Evolutionary conservation across 2,113 vertebrate species (phyloP).

Genomic region (Atherinomorus stipes): DNA sequence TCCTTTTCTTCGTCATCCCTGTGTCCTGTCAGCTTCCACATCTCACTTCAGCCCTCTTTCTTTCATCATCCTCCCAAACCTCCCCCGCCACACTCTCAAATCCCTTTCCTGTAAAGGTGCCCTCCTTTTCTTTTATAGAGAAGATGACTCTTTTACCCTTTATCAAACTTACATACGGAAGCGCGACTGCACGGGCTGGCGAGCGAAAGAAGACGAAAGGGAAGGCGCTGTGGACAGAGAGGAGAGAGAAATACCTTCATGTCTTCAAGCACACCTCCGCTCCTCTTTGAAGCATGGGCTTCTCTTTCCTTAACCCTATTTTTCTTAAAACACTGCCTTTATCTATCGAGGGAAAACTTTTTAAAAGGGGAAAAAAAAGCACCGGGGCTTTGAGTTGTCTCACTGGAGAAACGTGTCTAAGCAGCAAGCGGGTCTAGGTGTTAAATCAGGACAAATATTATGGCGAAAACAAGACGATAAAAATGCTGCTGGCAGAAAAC

Average conservation of each 20-base stretch:
- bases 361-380: constrained; percentile 36
- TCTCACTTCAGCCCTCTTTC: constrained; percentile 32
- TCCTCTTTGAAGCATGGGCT: constrained; percentile 62
- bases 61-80: constrained; percentile 42
- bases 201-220: constrained; percentile 42
- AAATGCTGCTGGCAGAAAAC: neutral
- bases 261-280: constrained; percentile 50
- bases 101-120: constrained; percentile 28
- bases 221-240: constrained; percentile 37
- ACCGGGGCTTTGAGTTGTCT: constrained; percentile 22
- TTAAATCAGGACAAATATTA: constrained; percentile 40
- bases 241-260: constrained; percentile 55
- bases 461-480: constrained; percentile 4
- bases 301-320: constrained; percentile 41
- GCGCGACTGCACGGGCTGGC: constrained; percentile 27
- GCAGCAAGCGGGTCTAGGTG: neutral
- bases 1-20: constrained; percentile 20
- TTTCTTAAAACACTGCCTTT: constrained; percentile 27
- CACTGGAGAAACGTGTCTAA: neutral
- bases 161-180: constrained; percentile 56
- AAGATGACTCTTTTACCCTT: constrained; percentile 57
- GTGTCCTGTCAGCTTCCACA: constrained; percentile 39
- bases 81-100: neutral
- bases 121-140: constrained; percentile 20
- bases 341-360: constrained; percentile 38